These are phyloP conservation scores for Umimayanthus kanabou DNA, from an alignment of 92 coral and sea anemone species.

Conservation along the genomic window DNA sequence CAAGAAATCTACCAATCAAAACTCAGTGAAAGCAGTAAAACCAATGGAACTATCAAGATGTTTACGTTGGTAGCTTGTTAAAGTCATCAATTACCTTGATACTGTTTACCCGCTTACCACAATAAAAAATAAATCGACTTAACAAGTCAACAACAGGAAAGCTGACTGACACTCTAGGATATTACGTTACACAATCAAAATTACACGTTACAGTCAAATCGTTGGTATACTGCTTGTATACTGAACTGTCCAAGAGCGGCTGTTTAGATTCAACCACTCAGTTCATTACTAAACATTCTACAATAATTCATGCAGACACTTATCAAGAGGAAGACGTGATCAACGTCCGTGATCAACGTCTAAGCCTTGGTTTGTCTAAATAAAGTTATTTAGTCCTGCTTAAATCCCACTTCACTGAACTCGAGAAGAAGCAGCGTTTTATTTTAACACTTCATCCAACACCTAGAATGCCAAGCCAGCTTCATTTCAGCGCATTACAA, in stretches of 20 bases:
- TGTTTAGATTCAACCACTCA: neutral
- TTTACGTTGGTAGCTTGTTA: conserved; percentile 25
- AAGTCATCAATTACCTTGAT: neutral
- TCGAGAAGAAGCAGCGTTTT: conserved; percentile 18
- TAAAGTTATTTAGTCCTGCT: conserved; percentile 10
- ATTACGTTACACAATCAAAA: conserved; percentile 3
- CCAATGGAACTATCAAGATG: neutral
- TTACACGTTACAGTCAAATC: neutral
- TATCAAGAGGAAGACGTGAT: too few species aligned
- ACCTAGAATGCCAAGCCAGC: conserved; percentile 49
- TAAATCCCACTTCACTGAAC: conserved; percentile 45
- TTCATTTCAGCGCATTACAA: conserved; percentile 40
- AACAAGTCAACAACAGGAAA: conserved; percentile 31
- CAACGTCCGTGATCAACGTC: neutral
- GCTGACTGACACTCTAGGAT: conserved; percentile 44
- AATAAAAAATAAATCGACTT: conserved; percentile 46
- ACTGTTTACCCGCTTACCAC: conserved; percentile 11
- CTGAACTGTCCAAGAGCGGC: neutral
- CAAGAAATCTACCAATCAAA: neutral
- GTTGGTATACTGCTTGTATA: neutral
- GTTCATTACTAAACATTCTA: neutral
- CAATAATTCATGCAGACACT: neutral
- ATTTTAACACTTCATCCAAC: conserved; percentile 24
- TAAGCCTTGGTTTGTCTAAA: neutral
- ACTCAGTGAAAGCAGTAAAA: neutral